These are phyloP conservation scores for Eurypyga helias DNA, from an alignment of 2,113 vertebrate species.

Conservation along the genomic window DNA sequence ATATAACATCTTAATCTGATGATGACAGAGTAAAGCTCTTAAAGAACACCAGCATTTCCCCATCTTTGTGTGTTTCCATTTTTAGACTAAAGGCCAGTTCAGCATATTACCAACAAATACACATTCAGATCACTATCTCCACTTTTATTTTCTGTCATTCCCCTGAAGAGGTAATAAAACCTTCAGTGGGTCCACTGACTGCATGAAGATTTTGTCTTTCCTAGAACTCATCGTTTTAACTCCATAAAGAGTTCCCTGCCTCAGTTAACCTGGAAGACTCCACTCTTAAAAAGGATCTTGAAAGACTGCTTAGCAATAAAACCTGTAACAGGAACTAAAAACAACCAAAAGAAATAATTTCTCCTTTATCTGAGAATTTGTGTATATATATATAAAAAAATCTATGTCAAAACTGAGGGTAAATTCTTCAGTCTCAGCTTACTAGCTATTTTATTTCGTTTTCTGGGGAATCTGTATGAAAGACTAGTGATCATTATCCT, in stretches of 20 bases:
- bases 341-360: neutral
- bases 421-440: neutral
- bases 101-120: neutral
- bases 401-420: neutral
- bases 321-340: neutral
- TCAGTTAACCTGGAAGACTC: neutral
- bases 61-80: neutral
- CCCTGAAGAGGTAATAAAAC: neutral
- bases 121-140: neutral
- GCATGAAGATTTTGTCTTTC: neutral
- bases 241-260: neutral
- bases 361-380: neutral
- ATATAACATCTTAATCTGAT: neutral
- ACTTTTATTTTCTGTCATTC: neutral
- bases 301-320: neutral
- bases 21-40: neutral
- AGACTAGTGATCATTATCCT: neutral
- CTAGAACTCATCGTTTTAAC: neutral
- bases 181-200: neutral
- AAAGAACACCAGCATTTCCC: neutral
- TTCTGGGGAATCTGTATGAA: neutral
- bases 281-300: neutral
- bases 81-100: neutral
- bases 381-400: rapidly evolving
- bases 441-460: neutral